These are phyloP conservation scores for Aegypius monachus DNA, from an alignment of 2,113 vertebrate species.

Conservation along the genomic window DNA sequence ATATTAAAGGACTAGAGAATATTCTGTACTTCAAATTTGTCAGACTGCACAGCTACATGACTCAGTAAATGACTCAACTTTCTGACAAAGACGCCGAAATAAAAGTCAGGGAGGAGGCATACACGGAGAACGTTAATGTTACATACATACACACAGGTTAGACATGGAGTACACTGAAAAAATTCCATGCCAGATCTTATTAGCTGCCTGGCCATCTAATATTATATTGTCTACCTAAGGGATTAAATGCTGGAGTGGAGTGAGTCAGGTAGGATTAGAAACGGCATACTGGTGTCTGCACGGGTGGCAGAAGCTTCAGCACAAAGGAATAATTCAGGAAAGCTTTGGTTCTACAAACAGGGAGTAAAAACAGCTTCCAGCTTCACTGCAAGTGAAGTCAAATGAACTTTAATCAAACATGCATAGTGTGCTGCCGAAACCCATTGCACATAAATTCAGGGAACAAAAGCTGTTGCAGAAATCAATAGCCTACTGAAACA, in stretches of 20 bases:
- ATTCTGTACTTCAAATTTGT: neutral
- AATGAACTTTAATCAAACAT: constrained; percentile 96
- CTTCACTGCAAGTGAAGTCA: constrained; percentile 80
- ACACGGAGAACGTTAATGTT: accelerated
- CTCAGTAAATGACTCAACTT: neutral
- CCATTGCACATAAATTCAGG: constrained; percentile 79
- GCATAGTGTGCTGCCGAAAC: constrained; percentile 75
- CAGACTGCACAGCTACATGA: neutral
- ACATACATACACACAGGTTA: accelerated
- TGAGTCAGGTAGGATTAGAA: constrained; percentile 81
- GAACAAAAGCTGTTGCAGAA: constrained; percentile 86
- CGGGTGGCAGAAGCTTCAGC: constrained; percentile 84
- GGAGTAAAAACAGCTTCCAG: constrained; percentile 77
- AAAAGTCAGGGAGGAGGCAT: neutral
- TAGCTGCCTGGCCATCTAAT: constrained; percentile 63
- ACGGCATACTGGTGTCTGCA: constrained; percentile 76
- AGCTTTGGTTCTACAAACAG: constrained; percentile 81
- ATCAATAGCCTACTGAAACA: constrained; percentile 95
- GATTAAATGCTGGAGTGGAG: constrained; percentile 76
- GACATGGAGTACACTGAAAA: neutral
- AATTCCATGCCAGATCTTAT: constrained; percentile 77
- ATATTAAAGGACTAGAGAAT: neutral
- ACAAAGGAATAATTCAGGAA: constrained; percentile 82
- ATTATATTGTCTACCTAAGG: constrained; percentile 71
- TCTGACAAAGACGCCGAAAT: neutral